Percentiles rank a stretch among this genome's conserved stretches.
These are phyloP conservation scores for Leucoptera coffeella DNA, from an alignment of 2,888 invertebrate species.

Conservation along the genomic window DNA sequence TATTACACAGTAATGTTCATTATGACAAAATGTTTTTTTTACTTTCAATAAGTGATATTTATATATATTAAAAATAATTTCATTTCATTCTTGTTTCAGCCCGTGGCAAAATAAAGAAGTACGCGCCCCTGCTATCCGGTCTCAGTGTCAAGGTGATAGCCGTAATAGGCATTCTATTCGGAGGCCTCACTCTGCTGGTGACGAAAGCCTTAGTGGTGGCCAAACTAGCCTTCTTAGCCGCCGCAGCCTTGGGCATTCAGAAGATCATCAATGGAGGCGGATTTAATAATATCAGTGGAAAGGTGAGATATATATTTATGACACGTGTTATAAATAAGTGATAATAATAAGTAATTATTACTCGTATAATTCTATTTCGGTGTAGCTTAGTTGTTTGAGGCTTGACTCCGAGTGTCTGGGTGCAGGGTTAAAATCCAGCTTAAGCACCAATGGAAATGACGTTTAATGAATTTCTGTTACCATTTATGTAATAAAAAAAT, in stretches of 20 bases:
- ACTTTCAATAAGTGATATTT: neutral
- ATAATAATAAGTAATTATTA: no score
- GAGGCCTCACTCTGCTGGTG: constrained; percentile 65
- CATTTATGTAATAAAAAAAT: no score
- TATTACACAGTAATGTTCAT: no score
- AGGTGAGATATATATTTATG: constrained; percentile 26
- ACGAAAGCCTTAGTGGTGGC: constrained; percentile 73
- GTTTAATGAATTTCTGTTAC: no score
- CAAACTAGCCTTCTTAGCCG: constrained; percentile 70
- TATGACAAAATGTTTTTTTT: no score
- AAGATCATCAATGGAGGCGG: constrained; percentile 57
- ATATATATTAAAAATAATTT: no score
- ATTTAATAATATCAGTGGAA: constrained; percentile 30
- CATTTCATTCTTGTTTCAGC: constrained; percentile 31
- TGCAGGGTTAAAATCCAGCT: no score
- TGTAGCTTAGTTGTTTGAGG: no score
- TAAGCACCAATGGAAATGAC: no score
- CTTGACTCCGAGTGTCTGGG: no score
- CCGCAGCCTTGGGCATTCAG: constrained; percentile 64
- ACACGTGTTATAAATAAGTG: no score
- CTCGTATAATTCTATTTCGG: no score
- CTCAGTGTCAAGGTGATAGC: constrained; percentile 68
- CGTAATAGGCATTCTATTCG: constrained; percentile 63
- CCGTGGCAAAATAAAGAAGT: constrained; percentile 71
- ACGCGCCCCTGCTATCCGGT: constrained; percentile 62